Percentiles rank a stretch among this genome's conserved stretches.
Evolutionary conservation across 2,797 vertebrate genomes (phyloP).

Genomic region (Mormyrus hasselquistii): DNA sequence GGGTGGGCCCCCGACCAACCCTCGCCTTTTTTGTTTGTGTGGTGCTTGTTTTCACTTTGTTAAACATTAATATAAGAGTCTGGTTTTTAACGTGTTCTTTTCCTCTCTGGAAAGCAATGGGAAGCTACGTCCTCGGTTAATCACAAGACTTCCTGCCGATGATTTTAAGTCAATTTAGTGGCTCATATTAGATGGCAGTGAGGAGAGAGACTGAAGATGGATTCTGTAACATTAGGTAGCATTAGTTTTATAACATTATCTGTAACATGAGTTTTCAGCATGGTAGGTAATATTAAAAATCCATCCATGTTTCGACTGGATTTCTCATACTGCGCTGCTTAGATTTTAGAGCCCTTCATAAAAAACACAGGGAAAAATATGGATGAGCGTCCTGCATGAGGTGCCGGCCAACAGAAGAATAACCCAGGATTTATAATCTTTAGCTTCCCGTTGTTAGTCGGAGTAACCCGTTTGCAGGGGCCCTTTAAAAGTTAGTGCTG

Average conservation of each 20-base stretch:
- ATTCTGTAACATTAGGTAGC: background rate
- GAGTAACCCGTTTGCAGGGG: background rate
- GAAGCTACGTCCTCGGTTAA: background rate
- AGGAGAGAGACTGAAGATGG: background rate
- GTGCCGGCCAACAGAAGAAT: background rate
- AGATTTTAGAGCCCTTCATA: background rate
- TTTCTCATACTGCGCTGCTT: background rate
- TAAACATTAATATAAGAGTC: background rate
- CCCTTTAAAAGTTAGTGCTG: background rate
- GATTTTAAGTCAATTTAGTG: background rate
- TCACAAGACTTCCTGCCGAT: background rate
- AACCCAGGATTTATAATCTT: background rate
- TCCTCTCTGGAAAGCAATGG: background rate
- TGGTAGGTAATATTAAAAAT: background rate
- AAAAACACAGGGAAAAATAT: background rate
- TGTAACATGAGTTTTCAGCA: background rate
- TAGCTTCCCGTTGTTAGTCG: background rate
- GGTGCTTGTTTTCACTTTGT: background rate
- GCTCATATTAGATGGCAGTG: background rate
- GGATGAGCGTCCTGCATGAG: background rate
- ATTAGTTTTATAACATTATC: background rate
- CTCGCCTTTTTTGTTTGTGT: background rate
- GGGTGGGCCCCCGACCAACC: background rate
- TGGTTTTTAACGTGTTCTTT: background rate
- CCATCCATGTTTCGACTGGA: background rate